Conservation (phyloP, 2,888 invertebrate genomes). For the Philereme vetulata region DNA sequence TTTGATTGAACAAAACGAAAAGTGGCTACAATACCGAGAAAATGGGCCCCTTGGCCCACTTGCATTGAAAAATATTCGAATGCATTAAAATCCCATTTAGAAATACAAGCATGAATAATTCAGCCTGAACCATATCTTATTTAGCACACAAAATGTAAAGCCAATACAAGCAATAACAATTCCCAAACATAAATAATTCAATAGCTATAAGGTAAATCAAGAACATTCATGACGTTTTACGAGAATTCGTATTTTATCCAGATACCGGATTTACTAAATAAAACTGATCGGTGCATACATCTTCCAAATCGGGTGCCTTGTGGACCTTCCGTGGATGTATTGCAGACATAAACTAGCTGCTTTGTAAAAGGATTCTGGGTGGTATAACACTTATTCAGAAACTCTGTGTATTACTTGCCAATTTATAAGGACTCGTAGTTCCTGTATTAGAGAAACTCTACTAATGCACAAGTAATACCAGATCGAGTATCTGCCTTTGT, state of each 20-base stretch:
- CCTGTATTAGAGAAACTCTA: no score
- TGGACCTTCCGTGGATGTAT: conserved; percentile 18
- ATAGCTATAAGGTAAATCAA: conserved; percentile 32
- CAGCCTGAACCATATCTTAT: conserved; percentile 8
- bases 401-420: no score
- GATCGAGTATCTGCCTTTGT: no score
- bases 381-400: neutral
- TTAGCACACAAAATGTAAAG: conserved; percentile 17
- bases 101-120: conserved; percentile 3
- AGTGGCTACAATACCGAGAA: no score
- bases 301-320: conserved; percentile 16
- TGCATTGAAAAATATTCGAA: no score
- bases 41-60: no score
- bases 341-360: conserved; percentile 24
- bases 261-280: conserved; percentile 27
- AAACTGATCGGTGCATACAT: conserved; percentile 27
- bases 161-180: conserved; percentile 26
- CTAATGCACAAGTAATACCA: no score
- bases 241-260: conserved; percentile 28
- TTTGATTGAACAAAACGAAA: no score
- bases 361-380: conserved; percentile 25
- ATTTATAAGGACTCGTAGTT: no score
- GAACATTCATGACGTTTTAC: conserved; percentile 31
- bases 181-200: conserved; percentile 30
- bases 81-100: neutral